Evolutionary conservation across 2,797 vertebrate species (phyloP).

Genomic region (Sardinella longiceps): DNA sequence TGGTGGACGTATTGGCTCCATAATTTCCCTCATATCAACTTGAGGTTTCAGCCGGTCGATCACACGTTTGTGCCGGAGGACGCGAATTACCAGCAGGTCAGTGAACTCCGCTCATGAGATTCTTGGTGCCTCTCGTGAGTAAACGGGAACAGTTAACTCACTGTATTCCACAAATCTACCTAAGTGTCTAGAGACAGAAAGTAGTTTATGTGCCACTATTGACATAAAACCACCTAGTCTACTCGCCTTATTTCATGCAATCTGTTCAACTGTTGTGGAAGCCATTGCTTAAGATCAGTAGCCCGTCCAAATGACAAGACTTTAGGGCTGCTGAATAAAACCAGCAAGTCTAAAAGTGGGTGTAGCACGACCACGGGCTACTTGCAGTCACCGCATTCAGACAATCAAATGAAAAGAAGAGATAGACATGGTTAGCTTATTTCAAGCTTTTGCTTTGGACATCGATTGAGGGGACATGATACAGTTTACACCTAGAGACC

Average conservation of each 20-base stretch:
- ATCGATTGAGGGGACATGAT: background rate
- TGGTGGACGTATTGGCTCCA: slow-evolving; percentile 95
- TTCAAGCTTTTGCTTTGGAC: background rate
- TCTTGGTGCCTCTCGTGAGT: background rate
- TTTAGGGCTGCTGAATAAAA: no score
- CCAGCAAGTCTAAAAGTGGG: background rate
- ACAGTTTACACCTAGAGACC: background rate
- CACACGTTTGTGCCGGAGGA: slow-evolving; percentile 82
- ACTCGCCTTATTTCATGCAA: background rate
- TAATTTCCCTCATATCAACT: slow-evolving; percentile 82
- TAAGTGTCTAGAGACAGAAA: background rate
- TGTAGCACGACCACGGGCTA: background rate
- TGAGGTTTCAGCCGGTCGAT: slow-evolving; percentile 80
- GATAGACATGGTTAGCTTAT: background rate
- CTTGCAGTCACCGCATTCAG: background rate
- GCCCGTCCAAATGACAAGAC: background rate
- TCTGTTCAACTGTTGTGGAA: background rate
- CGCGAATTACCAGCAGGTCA: slow-evolving; percentile 88
- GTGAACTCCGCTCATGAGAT: slow-evolving; percentile 50
- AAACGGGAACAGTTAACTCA: background rate
- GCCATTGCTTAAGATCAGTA: background rate
- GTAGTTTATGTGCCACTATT: background rate
- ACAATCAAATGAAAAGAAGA: background rate
- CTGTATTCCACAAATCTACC: background rate
- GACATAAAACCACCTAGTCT: background rate